These are phyloP conservation scores for Tolmerus cingulatus DNA, from an alignment of 2,888 invertebrate species.

Conservation along the genomic window DNA sequence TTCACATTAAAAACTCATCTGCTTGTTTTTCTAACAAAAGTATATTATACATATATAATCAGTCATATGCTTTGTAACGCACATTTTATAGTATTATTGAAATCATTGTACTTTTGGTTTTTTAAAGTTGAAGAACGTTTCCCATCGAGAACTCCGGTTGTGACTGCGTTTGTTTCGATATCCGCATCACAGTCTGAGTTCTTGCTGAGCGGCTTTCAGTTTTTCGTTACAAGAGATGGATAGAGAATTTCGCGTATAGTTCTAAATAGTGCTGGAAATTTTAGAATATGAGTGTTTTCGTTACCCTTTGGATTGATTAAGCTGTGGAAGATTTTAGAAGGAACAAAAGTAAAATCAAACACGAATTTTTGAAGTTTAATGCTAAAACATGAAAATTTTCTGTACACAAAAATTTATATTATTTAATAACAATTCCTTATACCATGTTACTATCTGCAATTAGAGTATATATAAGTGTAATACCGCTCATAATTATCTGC, in stretches of 20 bases:
- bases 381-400: too few relatives aligned
- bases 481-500: too few relatives aligned
- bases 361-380: too few relatives aligned
- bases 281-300: neutral
- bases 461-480: too few relatives aligned
- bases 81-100: neutral
- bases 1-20: neutral
- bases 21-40: neutral
- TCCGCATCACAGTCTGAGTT: slow-evolving; percentile 97
- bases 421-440: too few relatives aligned
- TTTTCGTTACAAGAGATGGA: slow-evolving; percentile 54
- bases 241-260: slow-evolving; percentile 49
- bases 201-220: slow-evolving; percentile 76
- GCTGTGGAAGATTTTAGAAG: too few relatives aligned
- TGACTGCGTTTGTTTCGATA: slow-evolving; percentile 72
- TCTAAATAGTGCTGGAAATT: neutral
- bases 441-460: too few relatives aligned
- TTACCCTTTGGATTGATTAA: neutral
- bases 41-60: neutral
- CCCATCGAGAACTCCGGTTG: slow-evolving; percentile 78
- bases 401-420: too few relatives aligned
- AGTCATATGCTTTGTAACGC: neutral
- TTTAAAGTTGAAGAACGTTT: slow-evolving; percentile 33
- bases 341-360: too few relatives aligned
- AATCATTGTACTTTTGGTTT: neutral